These are phyloP conservation scores for Polyploca ridens DNA, from an alignment of 2,888 invertebrate species.

Conservation along the genomic window DNA sequence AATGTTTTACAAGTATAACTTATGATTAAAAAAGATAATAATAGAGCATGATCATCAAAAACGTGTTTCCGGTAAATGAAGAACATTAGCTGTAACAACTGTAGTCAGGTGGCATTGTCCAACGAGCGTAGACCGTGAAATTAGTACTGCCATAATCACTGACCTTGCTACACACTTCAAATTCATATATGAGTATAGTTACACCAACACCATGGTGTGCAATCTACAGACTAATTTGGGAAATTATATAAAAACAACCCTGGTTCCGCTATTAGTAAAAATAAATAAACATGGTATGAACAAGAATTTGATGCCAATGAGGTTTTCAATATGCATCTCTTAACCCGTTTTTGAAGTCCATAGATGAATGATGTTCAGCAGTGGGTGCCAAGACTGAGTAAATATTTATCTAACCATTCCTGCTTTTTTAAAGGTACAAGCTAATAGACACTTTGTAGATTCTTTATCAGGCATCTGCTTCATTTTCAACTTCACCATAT, in stretches of 20 bases:
- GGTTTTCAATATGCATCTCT: too few species aligned
- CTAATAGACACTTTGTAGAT: conserved; percentile 70
- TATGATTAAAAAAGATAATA: conserved; percentile 19
- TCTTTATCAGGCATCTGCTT: conserved; percentile 57
- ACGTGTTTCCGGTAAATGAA: conserved; percentile 45
- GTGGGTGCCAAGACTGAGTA: too few species aligned
- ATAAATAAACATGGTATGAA: too few species aligned
- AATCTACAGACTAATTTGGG: neutral
- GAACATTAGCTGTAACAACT: conserved; percentile 43
- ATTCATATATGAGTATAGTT: conserved; percentile 19
- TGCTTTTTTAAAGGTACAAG: conserved; percentile 73
- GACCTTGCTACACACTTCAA: conserved; percentile 36
- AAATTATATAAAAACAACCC: neutral
- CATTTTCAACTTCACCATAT: conserved; percentile 50
- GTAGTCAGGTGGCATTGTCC: conserved; percentile 37
- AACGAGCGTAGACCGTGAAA: conserved; percentile 55
- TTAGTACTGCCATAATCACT: conserved; percentile 41
- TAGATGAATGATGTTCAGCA: too few species aligned
- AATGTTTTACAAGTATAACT: conserved; percentile 8
- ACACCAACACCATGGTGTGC: conserved; percentile 19
- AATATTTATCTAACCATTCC: conserved; percentile 68
- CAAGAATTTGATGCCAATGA: too few species aligned
- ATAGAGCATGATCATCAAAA: conserved; percentile 31
- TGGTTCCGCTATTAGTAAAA: too few species aligned
- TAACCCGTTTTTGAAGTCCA: too few species aligned